Conservation (phyloP, 2,888 invertebrate genomes). For the Aricia artaxerxes region DNA sequence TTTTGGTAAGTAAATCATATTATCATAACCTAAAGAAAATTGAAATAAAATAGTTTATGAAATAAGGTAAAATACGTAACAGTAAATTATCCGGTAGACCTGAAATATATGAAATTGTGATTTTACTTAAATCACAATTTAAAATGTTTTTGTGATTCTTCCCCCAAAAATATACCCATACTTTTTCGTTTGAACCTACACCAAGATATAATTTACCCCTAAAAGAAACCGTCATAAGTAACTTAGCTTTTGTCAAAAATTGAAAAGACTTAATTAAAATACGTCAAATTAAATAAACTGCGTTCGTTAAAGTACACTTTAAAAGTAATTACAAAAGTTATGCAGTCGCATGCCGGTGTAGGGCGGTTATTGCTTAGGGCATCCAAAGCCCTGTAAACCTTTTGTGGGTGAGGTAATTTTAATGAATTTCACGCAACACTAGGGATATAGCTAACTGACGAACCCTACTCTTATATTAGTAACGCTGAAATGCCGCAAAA, state of each 20-base stretch:
- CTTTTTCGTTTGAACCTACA: too few relatives aligned
- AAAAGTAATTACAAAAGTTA: conserved; percentile 33
- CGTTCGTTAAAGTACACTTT: conserved; percentile 24
- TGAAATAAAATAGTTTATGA: too few relatives aligned
- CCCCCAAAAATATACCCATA: too few relatives aligned
- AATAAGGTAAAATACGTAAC: too few relatives aligned
- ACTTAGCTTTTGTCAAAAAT: neutral
- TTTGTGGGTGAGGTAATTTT: conserved; percentile 66
- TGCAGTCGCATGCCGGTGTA: conserved; percentile 31
- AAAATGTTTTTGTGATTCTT: too few relatives aligned
- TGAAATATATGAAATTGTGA: too few relatives aligned
- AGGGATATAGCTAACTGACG: conserved; percentile 62
- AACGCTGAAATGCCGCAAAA: conserved; percentile 62
- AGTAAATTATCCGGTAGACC: too few relatives aligned
- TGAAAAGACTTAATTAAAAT: conserved; percentile 2
- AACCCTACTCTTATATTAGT: conserved; percentile 60
- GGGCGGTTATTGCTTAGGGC: conserved; percentile 43
- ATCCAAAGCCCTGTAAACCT: conserved; percentile 40
- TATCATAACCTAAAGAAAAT: too few relatives aligned
- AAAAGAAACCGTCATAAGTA: neutral
- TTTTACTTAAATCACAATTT: too few relatives aligned
- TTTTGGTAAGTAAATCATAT: too few relatives aligned
- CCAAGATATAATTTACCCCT: too few relatives aligned
- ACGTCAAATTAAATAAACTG: conserved; percentile 10
- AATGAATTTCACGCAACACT: conserved; percentile 74